Conservation (phyloP, 2,113 vertebrate species). For the Aldabrachelys gigantea region DNA sequence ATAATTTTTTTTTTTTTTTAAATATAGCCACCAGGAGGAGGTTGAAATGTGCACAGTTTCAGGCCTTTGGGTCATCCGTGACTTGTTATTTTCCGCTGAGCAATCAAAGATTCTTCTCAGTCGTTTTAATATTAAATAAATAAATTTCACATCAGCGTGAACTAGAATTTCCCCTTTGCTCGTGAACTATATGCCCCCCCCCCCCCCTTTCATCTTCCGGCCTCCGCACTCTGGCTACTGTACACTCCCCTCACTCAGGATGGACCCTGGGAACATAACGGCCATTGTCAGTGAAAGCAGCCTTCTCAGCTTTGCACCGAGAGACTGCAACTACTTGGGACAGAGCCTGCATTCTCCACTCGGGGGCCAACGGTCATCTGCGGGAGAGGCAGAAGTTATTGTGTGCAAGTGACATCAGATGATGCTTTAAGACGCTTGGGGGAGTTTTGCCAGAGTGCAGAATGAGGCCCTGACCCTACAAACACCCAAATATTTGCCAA, state of each 20-base stretch:
- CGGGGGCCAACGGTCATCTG: rapidly evolving
- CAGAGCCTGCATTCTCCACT: neutral
- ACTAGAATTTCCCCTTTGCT: neutral
- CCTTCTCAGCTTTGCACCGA: neutral
- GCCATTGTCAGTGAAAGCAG: neutral
- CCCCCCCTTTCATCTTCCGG: neutral
- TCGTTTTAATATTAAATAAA: rapidly evolving
- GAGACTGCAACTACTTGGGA: neutral
- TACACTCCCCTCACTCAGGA: neutral
- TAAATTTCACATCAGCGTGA: neutral
- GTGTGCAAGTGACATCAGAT: too few species aligned
- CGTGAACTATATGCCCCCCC: rapidly evolving
- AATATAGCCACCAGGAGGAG: rapidly evolving
- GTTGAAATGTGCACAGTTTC: neutral
- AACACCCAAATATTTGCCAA: constrained; percentile 4
- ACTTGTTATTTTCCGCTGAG: neutral
- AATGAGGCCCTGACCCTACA: too few species aligned
- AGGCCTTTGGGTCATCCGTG: neutral
- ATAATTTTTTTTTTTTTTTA: too few species aligned
- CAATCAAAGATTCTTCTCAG: neutral
- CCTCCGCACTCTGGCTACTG: neutral
- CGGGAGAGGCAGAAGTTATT: rapidly evolving
- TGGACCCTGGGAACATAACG: neutral
- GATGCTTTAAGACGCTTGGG: neutral
- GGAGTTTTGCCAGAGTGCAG: neutral